phyloP scores from a whole-genome alignment of 2,113 vertebrate species.

The Aphelocoma coerulescens region DNA sequence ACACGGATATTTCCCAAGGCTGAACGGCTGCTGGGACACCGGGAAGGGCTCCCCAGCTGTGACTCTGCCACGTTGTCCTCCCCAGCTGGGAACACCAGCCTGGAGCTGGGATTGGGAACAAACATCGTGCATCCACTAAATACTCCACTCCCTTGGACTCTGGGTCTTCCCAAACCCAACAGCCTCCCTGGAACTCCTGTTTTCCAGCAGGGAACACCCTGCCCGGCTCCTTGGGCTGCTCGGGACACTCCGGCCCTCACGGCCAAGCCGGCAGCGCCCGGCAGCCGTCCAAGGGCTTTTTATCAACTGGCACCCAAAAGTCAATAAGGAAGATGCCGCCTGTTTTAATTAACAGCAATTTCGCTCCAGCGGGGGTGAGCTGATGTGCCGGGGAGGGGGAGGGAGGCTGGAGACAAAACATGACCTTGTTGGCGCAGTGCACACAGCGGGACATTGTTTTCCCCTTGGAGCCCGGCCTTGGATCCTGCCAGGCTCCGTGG shows the following conservation, averaged over 20 bases:
- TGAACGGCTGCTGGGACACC: background rate
- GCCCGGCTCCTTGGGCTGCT: fast-evolving
- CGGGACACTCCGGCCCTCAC: background rate
- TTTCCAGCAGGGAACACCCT: background rate
- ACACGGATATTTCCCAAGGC: fast-evolving
- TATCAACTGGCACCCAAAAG: slow-evolving; percentile 50
- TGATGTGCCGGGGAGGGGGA: background rate
- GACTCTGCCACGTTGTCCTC: fast-evolving
- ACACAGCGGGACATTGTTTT: slow-evolving; percentile 43
- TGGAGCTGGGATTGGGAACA: fast-evolving
- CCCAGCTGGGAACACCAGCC: background rate
- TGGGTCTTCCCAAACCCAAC: background rate
- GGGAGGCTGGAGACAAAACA: slow-evolving; percentile 61
- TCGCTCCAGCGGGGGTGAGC: background rate
- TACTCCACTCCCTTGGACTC: fast-evolving
- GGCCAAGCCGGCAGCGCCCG: background rate
- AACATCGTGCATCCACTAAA: fast-evolving
- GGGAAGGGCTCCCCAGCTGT: fast-evolving
- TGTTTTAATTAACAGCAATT: slow-evolving; percentile 49
- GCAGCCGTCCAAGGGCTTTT: background rate
- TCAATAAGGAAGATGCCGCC: slow-evolving; percentile 42
- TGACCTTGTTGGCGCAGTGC: slow-evolving; percentile 42
- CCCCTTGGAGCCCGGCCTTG: background rate
- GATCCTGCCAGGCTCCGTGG: background rate
- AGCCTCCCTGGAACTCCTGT: fast-evolving